Percentiles rank a stretch among this genome's conserved stretches.
These are phyloP conservation scores for Sylvietta virens DNA, from an alignment of 2,113 vertebrate species.

Conservation along the genomic window DNA sequence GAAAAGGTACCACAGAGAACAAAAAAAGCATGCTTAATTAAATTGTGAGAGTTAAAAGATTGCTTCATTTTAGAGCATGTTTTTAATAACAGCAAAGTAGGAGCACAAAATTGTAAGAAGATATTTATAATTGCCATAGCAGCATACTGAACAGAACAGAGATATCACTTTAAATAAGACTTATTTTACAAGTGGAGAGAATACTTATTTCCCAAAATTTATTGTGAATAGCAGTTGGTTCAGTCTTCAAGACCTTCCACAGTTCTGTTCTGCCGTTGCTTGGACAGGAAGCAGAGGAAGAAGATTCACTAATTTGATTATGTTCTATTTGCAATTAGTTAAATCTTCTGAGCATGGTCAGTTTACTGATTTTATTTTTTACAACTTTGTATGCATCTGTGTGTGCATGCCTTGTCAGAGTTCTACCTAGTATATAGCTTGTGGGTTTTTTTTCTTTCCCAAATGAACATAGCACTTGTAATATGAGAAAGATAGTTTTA, in stretches of 20 bases:
- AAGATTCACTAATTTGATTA: not conserved
- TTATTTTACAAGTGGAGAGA: not conserved
- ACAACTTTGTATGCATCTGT: rapidly evolving
- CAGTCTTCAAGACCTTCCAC: not conserved
- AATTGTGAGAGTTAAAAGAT: not conserved
- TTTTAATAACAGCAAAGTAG: not conserved
- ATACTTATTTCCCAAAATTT: not conserved
- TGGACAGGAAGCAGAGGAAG: not conserved
- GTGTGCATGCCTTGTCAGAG: not conserved
- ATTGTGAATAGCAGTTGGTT: not conserved
- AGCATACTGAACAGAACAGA: not conserved
- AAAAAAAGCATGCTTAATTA: not conserved
- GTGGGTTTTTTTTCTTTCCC: not conserved
- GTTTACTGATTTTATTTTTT: not conserved
- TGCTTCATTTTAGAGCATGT: not conserved
- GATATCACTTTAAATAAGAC: not conserved
- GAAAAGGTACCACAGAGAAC: not conserved
- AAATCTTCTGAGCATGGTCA: not conserved
- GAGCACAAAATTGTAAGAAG: not conserved
- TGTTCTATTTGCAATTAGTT: not conserved
- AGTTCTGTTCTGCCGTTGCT: not conserved
- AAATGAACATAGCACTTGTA: not conserved
- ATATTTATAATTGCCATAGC: not conserved
- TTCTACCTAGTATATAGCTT: not conserved
- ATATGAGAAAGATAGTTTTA: not conserved